phyloP scores from a whole-genome alignment of 2,888 invertebrate species.

The Cheilosia pagana region DNA sequence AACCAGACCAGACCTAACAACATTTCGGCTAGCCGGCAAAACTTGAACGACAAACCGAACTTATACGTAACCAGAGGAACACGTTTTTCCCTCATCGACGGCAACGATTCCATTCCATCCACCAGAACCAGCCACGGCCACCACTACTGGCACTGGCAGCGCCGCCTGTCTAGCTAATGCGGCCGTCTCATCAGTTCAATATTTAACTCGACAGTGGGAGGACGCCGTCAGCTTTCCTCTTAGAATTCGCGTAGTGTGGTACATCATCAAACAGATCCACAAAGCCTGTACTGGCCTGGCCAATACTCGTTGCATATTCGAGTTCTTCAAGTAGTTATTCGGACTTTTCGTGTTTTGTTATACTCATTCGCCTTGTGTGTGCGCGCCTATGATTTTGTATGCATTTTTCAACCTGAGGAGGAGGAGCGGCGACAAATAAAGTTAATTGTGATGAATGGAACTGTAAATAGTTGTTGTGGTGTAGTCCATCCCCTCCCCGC shows the following conservation, averaged over 20 bases:
- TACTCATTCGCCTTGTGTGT: too few species aligned
- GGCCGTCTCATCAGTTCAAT: conserved; percentile 66
- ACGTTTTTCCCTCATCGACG: conserved; percentile 61
- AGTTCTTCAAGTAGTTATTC: neutral
- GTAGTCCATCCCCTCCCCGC: neutral
- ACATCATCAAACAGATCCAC: conserved; percentile 24
- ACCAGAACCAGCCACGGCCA: too few species aligned
- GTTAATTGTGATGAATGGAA: conserved; percentile 26
- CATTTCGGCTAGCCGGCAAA: conserved; percentile 73
- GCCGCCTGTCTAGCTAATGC: conserved; percentile 38
- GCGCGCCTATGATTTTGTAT: neutral
- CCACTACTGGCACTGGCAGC: conserved; percentile 16
- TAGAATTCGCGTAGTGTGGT: conserved; percentile 58
- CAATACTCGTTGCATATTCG: neutral
- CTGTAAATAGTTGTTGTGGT: conserved; percentile 9
- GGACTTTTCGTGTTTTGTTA: conserved; percentile 21
- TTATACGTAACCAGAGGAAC: conserved; percentile 74
- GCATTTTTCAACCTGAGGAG: neutral
- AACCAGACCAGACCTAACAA: conserved; percentile 72
- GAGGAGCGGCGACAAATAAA: conserved; percentile 10
- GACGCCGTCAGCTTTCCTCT: conserved; percentile 59
- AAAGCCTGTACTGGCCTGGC: conserved; percentile 11
- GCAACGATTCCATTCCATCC: conserved; percentile 26
- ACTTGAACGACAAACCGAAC: conserved; percentile 71
- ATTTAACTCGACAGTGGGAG: conserved; percentile 70